Evolutionary conservation across 2,797 vertebrate genomes (phyloP), one percentile per base, ranked within the genome.

Genomic region (Otolemur crassicaudatus): DNA sequence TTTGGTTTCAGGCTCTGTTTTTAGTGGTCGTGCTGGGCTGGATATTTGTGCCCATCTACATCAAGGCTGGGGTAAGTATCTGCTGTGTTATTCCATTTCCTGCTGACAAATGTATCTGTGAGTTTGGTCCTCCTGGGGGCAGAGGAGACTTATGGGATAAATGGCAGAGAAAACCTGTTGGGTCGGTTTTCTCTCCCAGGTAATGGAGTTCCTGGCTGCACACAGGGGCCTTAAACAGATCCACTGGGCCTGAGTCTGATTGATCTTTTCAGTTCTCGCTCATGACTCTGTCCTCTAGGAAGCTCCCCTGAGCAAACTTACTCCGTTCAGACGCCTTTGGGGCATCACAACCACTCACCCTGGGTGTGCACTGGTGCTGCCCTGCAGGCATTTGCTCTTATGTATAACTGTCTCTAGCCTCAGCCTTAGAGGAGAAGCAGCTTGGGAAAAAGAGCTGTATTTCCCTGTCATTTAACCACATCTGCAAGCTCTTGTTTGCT

Each of bases 21-120:
- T 83, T 99, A 8, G 99, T 99, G 83, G 95, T 99, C 43, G 2
- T 99, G 95, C 98, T 99, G 19, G 99, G 99, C 96, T 99, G 99
- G 99, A 7, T 99, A 46, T 99, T 99, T 97, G 99, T 99, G 31
- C 99, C 99, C 7, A 99, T 99, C 98, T 99, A 99, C 97, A 97
- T 99, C 91, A 99, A 99, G 98, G 99, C 99, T 14, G 99, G 99
- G 99, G 99, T 99, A 98, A 98, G 99, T 98, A 96, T 60, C 82
- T 93, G 3, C 2, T 46, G 19, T 0, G 0, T 90, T 67, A 13
- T 61, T 69, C 53, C 22, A 17, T 87, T 94, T 84, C 10, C 31
- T 87, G 16, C 14, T 75, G 75, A 29, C 40, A 76, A 72, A 40
- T 23, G 2, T 43, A 27, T 2, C 1, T 63, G 13, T 94, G 53